phyloP scores from a whole-genome alignment of 2,113 vertebrate genomes.

The Channa argus region DNA sequence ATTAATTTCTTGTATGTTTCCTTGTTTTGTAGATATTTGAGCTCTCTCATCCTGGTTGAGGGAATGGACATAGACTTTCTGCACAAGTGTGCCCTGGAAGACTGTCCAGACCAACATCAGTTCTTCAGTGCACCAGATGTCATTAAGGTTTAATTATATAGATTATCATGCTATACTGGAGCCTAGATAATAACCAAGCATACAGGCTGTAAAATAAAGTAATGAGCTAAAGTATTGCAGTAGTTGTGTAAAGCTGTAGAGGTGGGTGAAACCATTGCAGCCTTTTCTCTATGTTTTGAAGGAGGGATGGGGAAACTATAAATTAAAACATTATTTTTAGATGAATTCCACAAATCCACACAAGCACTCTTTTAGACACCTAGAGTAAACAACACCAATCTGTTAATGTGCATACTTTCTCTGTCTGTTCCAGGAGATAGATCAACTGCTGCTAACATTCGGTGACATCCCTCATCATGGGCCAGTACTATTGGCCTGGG shows the following conservation, averaged over 20 bases:
- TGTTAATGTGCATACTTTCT: background rate
- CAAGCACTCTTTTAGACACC: background rate
- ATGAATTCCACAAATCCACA: too few relatives aligned
- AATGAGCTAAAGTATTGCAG: background rate
- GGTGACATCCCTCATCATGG: constrained; percentile 93
- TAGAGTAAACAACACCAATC: background rate
- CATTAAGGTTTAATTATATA: constrained; percentile 85
- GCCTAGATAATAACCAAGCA: too few relatives aligned
- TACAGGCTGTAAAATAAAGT: background rate
- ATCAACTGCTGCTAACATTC: constrained; percentile 90
- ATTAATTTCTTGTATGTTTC: constrained; percentile 1
- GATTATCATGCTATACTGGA: too few relatives aligned
- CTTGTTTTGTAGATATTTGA: constrained; percentile 88
- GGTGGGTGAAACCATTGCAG: too few relatives aligned
- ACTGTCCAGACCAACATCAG: constrained; percentile 91
- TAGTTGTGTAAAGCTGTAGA: too few relatives aligned
- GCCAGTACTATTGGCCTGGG: constrained; percentile 94
- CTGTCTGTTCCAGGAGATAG: constrained; percentile 88
- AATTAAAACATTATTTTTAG: background rate
- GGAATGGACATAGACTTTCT: constrained; percentile 98
- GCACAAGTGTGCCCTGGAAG: constrained; percentile 93
- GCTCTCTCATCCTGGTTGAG: constrained; percentile 94
- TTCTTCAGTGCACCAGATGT: constrained; percentile 84
- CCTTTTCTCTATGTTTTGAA: too few relatives aligned
- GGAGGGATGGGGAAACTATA: background rate